Base-by-base conservation (phyloP, 2,113 vertebrate species). In the Pungitius pungitius region DNA sequence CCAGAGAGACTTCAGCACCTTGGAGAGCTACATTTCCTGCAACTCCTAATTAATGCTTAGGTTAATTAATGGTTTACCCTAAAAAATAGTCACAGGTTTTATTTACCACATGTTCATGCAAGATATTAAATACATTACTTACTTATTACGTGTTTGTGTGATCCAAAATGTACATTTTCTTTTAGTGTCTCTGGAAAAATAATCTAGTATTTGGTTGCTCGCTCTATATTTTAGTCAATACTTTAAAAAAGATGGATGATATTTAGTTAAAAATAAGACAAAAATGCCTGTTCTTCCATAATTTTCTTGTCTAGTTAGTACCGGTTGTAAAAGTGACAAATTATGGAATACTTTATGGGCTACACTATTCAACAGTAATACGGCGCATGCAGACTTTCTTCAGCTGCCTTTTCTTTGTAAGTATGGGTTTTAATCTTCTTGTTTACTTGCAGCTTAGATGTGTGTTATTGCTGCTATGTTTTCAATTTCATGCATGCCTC, bases 401-500 rank as follows among this genome's bases (percentile, higher is more conserved):
- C 15, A 77, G 61, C 51, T 43, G 24, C 8, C 27, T 35, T 18
- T 15, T 51, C 27, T 39, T 43, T 57, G 30, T 26, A 37, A n/a
- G 47, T 18, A 42, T 69, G 22, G 6, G 0, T 42, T 70, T 61
- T 67, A 66, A 84, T 84, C 72, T 73, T 35, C 78, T 77, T 79
- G 78, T 84, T 83, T 77, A 77, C 81, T n/a, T 17, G 51, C 60
- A 72, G 81, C 59, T 71, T 64, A 72, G 71, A 84, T 17, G 68
- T 83, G 77, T 69, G 40, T 78, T 76, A 69, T 70, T 78, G 55
- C 69, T 77, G 64, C 83, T 15, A 37, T 66, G 27, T 70, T 84
- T 78, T 70, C 65, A 81, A 81, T 83, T 78, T 74, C 77, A 88
- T 75, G 84, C 77, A 62, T 61, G 66, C 56, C 59, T 74, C 69